Conservation (phyloP, 2,888 invertebrate species). For the Eurytoma adleriae region DNA sequence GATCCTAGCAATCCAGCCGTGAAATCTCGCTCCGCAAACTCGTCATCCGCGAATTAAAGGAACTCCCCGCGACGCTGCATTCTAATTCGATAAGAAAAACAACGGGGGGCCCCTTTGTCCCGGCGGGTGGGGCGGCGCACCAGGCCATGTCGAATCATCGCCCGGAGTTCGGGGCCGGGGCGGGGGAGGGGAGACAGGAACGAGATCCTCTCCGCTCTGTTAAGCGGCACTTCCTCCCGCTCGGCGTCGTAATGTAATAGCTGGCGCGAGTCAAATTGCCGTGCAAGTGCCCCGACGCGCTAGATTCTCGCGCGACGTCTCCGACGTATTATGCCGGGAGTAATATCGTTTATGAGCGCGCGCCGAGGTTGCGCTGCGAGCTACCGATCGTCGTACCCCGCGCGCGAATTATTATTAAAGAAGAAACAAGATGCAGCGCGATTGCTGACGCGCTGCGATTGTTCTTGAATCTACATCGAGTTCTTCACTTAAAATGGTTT, state of each 20-base stretch:
- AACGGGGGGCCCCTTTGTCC: background rate
- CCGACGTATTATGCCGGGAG: conserved; percentile 19
- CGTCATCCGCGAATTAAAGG: conserved; percentile 43
- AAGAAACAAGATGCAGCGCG: no score
- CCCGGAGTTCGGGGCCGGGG: background rate
- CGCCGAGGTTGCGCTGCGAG: conserved; percentile 6
- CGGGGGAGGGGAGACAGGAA: conserved; percentile 1
- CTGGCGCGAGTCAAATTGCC: conserved; percentile 22
- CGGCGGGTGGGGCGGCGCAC: background rate
- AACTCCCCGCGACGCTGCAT: conserved; percentile 25
- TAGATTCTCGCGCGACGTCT: background rate
- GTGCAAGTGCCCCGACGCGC: background rate
- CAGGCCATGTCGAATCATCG: conserved; percentile 38
- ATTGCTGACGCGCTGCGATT: no score
- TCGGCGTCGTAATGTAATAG: conserved; percentile 16
- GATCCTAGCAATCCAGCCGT: conserved; percentile 37
- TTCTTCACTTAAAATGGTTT: no score
- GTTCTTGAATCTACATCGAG: no score
- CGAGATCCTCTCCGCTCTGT: conserved; percentile 39
- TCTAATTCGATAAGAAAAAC: conserved; percentile 46
- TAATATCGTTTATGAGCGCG: conserved; percentile 46
- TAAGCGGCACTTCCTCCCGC: conserved; percentile 16
- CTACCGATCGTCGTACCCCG: background rate
- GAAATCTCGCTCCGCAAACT: conserved; percentile 43
- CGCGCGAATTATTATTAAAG: background rate